Conservation (phyloP, 2,113 vertebrate genomes). For the Microtus pennsylvanicus region DNA sequence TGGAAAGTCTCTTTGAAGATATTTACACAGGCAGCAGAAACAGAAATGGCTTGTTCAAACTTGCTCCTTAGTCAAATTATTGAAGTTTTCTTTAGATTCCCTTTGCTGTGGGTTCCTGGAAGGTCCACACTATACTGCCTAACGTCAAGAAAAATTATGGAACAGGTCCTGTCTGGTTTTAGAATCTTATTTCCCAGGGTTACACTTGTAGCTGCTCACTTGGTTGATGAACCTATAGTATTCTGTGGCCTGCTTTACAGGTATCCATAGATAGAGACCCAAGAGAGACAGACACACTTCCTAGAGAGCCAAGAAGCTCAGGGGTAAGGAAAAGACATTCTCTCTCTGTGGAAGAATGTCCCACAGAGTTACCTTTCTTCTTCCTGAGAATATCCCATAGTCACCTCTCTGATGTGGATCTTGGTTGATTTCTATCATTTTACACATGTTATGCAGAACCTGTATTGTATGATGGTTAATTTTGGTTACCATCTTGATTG, state of each 20-base stretch:
- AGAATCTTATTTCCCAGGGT: neutral
- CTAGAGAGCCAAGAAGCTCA: neutral
- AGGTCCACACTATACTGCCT: neutral
- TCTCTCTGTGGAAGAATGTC: neutral
- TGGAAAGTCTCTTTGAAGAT: neutral
- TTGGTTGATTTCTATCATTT: neutral
- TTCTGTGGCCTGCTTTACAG: neutral
- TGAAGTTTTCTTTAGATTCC: neutral
- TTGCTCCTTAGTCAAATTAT: neutral
- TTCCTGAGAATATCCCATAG: too few relatives aligned
- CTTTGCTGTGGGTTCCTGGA: neutral
- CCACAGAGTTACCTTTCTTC: neutral
- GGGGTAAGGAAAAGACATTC: neutral
- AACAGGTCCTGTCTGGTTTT: neutral
- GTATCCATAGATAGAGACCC: neutral
- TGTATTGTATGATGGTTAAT: neutral
- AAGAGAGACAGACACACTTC: neutral
- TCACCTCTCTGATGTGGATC: neutral
- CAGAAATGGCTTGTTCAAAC: neutral
- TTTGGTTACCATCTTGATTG: neutral
- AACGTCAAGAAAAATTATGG: neutral
- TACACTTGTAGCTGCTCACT: fast-evolving
- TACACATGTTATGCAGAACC: neutral
- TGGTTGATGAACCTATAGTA: neutral
- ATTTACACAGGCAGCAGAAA: neutral